phyloP scores from a whole-genome alignment of 2,113 vertebrate species.

The Passerina amoena region DNA sequence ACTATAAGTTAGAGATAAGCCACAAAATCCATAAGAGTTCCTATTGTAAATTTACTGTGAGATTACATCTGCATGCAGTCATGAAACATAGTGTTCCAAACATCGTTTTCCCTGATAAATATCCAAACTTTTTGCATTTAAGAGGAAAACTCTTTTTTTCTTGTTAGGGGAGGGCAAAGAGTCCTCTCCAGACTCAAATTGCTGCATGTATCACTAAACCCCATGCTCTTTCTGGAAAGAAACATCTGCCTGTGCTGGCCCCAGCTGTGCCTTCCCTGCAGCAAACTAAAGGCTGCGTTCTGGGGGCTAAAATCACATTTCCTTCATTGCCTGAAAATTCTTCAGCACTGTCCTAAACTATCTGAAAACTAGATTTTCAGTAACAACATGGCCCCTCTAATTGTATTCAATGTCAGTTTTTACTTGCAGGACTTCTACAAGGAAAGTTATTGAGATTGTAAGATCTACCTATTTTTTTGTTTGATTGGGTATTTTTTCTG shows the following conservation, averaged over 20 bases:
- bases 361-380: neutral
- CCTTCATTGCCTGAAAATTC: neutral
- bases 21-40: neutral
- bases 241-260: neutral
- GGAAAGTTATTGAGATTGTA: neutral
- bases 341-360: neutral
- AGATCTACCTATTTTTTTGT: neutral
- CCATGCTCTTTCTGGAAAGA: neutral
- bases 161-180: neutral
- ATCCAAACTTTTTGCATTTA: neutral
- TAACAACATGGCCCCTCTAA: neutral
- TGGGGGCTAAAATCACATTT: neutral
- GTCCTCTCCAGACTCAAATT: neutral
- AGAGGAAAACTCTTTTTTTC: neutral
- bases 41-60: neutral
- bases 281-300: neutral
- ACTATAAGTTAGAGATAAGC: neutral
- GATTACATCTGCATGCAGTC: neutral
- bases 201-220: neutral
- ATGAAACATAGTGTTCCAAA: neutral
- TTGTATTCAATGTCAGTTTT: neutral
- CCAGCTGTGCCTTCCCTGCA: neutral
- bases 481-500: neutral
- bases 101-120: neutral
- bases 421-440: neutral